These are phyloP conservation scores for Limanda limanda DNA, from an alignment of 2,113 vertebrate species.

Conservation along the genomic window DNA sequence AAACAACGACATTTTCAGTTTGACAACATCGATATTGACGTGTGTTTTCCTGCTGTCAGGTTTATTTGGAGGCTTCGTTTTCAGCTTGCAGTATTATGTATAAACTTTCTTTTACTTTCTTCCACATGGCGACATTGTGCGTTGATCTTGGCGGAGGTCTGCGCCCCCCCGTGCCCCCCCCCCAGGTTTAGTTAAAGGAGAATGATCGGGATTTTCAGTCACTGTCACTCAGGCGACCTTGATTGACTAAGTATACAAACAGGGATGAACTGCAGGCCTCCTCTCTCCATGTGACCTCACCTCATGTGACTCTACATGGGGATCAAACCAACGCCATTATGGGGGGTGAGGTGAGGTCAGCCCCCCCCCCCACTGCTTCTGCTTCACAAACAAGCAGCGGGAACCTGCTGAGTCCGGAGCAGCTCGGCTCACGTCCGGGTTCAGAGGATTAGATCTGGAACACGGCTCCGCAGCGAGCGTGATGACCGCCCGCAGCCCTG, in stretches of 20 bases:
- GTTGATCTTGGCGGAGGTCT: too few species aligned
- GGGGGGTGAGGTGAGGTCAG: slow-evolving; percentile 7
- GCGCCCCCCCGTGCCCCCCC: too few species aligned
- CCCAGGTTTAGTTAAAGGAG: background rate
- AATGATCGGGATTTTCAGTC: background rate
- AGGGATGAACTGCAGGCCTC: background rate
- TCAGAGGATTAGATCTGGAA: slow-evolving; percentile 44
- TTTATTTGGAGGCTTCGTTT: too few species aligned
- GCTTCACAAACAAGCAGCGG: slow-evolving; percentile 61
- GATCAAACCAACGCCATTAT: slow-evolving; percentile 24
- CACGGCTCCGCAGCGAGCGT: background rate
- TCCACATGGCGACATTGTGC: too few species aligned
- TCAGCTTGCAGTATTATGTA: too few species aligned
- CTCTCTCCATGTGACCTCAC: background rate
- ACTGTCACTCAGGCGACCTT: background rate
- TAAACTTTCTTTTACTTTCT: too few species aligned
- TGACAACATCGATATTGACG: too few species aligned
- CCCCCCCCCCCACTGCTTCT: slow-evolving; percentile 15
- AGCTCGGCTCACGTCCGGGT: slow-evolving; percentile 16
- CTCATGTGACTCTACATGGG: slow-evolving; percentile 6
- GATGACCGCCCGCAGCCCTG: slow-evolving; percentile 20
- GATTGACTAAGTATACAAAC: too few species aligned
- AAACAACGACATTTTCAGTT: too few species aligned
- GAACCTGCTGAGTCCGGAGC: slow-evolving; percentile 27
- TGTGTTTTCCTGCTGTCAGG: too few species aligned